These are phyloP conservation scores for Brachypterus glaber DNA, from an alignment of 2,888 invertebrate genomes.

Conservation along the genomic window DNA sequence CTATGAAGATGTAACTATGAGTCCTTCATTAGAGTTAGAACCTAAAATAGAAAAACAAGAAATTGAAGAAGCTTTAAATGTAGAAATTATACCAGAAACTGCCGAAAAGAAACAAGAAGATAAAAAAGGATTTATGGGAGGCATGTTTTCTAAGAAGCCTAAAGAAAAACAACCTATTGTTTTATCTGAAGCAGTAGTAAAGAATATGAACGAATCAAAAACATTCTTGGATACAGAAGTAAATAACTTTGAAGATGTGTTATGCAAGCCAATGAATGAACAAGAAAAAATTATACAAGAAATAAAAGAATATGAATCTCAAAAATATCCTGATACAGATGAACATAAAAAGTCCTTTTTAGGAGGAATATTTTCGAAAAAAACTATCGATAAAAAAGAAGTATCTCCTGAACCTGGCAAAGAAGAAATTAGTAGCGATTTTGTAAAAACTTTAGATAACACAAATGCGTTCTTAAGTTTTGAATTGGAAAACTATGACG, in stretches of 20 bases:
- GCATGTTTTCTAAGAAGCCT: conserved; percentile 5
- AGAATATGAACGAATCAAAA: conserved; percentile 16
- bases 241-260: conserved; percentile 23
- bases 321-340: conserved; percentile 9
- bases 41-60: too few species aligned
- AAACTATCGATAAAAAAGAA: conserved; percentile 21
- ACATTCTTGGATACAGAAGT: conserved; percentile 23
- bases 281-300: conserved; percentile 1
- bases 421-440: conserved; percentile 14
- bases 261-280: conserved; percentile 12
- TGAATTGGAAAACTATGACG: conserved; percentile 24
- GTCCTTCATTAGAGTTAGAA: too few species aligned
- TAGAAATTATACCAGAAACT: not conserved
- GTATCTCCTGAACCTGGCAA: conserved; percentile 5
- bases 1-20: not conserved
- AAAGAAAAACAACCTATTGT: conserved; percentile 6
- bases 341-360: conserved; percentile 21
- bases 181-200: conserved; percentile 16
- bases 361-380: conserved; percentile 28
- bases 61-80: not conserved
- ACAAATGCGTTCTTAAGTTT: conserved; percentile 21
- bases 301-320: conserved; percentile 3
- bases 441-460: conserved; percentile 20
- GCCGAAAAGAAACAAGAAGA: not conserved
- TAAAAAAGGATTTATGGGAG: conserved; percentile 1